Evolutionary conservation across 2,888 invertebrate genomes (phyloP), one percentile per base, ranked within the genome.

Genomic region (Dryobota labecula): DNA sequence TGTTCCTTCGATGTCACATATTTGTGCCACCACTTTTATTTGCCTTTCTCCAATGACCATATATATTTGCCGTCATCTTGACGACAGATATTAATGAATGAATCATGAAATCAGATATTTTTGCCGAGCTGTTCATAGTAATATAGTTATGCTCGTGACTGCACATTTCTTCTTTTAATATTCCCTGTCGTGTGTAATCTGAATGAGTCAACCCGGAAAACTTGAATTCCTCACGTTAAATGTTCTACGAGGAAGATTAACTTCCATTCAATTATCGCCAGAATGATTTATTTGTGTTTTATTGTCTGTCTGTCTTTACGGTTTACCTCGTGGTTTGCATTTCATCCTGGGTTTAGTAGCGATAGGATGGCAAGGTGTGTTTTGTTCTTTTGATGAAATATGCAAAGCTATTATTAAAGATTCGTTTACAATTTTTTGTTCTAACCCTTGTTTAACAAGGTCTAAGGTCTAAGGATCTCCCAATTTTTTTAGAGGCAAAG

Each of bases 271-370:
- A 63, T 60, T 67, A 76, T 76, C 41, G 24, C 30, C 43, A n/a
- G 58, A 76, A 66, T 64, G 63, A 81, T 81, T 78, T 78, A 81
- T 78, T 66, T 56, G 27, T 71, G 30, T 78, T 81, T 81, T 64
- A 78, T 13, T 63, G 27, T 56, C 56, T 15, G 61, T 38, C 53
- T 71, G 73, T 73, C 73, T 47, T 64, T 67, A 78, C 57, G 58
- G 45, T 76, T 63, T 61, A 74, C 54, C 80, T 74, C 33, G 27
- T 45, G n/a, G 1, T 69, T 68, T 9, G 49, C 30, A 65, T 70
- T 68, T 47, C 30, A 36, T 11, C 27, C 38, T 49, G 5, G 18
- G 49, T 70, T 73, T 81, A 76, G 70, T 76, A 43, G 70, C 45
- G 2, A n/a, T 49, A 24, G 13, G 8, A 51, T 53, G 33, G 36